phyloP scores from a whole-genome alignment of 92 coral and sea anemone species.

The Phenganax marumi region DNA sequence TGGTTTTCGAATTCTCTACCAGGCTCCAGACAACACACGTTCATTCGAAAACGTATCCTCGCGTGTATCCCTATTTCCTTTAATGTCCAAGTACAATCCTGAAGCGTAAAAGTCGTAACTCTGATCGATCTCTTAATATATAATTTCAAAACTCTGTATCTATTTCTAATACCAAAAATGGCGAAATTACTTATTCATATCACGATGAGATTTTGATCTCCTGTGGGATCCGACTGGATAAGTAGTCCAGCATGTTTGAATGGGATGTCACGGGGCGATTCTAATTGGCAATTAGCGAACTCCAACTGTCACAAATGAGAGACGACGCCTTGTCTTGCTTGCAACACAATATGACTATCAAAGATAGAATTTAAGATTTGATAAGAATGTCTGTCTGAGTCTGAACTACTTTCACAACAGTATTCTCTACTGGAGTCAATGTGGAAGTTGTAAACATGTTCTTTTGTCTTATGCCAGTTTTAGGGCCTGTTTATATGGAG shows the following conservation, averaged over 20 bases:
- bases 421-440: neutral
- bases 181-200: neutral
- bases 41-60: no score
- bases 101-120: no score
- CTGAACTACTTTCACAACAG: neutral
- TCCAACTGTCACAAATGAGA: slow-evolving; percentile 26
- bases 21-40: neutral
- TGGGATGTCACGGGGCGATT: slow-evolving; percentile 1
- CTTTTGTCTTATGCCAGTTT: neutral
- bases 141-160: no score
- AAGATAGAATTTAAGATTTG: slow-evolving; percentile 9
- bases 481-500: no score
- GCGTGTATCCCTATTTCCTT: no score
- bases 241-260: neutral
- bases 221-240: neutral
- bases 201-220: neutral
- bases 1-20: neutral
- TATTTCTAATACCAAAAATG: neutral
- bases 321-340: slow-evolving; percentile 17
- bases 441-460: neutral
- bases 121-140: no score
- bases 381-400: neutral
- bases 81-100: no score
- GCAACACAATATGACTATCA: neutral
- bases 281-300: slow-evolving; percentile 16